phyloP scores from a whole-genome alignment of 2,113 vertebrate genomes.

The Lycaon pictus region DNA sequence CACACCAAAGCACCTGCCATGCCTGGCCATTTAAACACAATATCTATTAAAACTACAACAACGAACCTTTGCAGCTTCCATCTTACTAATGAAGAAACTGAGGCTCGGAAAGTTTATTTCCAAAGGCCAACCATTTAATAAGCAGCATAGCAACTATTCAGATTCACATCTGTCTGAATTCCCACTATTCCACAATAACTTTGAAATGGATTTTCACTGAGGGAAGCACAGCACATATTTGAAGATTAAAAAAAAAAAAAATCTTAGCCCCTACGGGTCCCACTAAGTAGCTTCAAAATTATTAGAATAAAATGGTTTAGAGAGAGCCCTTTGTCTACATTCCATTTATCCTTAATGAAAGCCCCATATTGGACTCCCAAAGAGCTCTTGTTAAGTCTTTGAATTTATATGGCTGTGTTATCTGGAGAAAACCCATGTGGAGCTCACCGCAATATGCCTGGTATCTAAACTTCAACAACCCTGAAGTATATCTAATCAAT shows the following conservation, averaged over 20 bases:
- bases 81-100: neutral
- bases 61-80: neutral
- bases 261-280: neutral
- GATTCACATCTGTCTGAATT: neutral
- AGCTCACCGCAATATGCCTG: neutral
- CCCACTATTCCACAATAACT: neutral
- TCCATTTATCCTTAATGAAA: constrained; percentile 13
- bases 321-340: neutral
- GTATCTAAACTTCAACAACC: neutral
- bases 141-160: neutral
- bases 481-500: neutral
- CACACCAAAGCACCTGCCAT: neutral
- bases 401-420: neutral
- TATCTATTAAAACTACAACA: neutral
- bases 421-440: neutral
- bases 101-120: neutral
- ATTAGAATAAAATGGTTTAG: constrained; percentile 29
- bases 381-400: neutral
- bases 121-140: neutral
- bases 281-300: neutral
- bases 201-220: neutral
- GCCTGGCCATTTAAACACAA: neutral
- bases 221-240: neutral
- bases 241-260: neutral
- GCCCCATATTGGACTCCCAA: neutral